These are phyloP conservation scores for Entomobrya proxima DNA, from an alignment of 2,888 invertebrate species.

Conservation along the genomic window DNA sequence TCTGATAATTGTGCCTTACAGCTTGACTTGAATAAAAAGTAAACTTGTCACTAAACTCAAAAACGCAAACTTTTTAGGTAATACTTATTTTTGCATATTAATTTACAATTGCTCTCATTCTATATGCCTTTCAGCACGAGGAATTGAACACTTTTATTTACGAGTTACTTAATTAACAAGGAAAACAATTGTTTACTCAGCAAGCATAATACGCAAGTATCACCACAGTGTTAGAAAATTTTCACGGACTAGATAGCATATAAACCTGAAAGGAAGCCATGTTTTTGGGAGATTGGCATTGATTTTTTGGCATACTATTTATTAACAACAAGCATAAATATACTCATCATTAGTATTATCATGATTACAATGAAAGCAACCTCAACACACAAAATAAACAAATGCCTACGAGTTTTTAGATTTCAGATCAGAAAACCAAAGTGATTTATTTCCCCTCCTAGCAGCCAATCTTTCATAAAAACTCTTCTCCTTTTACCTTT, in stretches of 20 bases:
- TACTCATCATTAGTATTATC: neutral
- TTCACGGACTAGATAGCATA: slow-evolving; percentile 58
- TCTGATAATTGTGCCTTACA: too few species aligned
- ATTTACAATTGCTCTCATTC: too few species aligned
- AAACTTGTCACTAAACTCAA: too few species aligned
- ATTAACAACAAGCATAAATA: neutral
- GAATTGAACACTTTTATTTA: too few species aligned
- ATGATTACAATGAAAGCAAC: neutral
- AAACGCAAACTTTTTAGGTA: too few species aligned
- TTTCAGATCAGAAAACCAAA: neutral
- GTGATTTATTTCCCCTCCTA: neutral
- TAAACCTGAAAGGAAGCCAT: neutral
- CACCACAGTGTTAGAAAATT: neutral
- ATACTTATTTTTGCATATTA: too few species aligned
- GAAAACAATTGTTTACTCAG: neutral
- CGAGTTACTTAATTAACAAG: too few species aligned
- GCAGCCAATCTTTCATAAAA: too few species aligned
- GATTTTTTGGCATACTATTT: neutral
- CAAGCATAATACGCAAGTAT: slow-evolving; percentile 2
- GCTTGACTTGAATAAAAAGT: too few species aligned
- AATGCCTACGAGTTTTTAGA: neutral
- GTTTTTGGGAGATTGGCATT: neutral
- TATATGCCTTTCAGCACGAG: too few species aligned
- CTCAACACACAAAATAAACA: neutral
- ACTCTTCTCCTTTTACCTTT: neutral